Percentiles rank a stretch among this genome's conserved stretches.
These are phyloP conservation scores for Drosophila mercatorum DNA, from an alignment of 2,888 invertebrate genomes.

Conservation along the genomic window DNA sequence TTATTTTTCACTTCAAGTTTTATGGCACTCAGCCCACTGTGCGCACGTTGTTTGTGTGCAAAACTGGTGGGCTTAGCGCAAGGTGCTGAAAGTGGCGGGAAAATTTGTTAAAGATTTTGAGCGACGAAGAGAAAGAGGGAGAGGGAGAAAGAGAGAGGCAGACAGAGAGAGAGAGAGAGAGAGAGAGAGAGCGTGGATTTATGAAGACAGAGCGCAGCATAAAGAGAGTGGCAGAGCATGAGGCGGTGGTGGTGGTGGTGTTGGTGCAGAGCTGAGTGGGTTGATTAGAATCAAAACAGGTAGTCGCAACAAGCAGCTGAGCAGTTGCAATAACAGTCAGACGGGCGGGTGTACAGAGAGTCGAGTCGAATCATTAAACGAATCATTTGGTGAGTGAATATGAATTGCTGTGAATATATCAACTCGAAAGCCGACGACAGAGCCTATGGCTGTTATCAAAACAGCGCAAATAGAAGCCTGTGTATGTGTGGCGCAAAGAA, in stretches of 20 bases:
- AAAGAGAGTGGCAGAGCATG: constrained; percentile 6
- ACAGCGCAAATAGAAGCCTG: not conserved
- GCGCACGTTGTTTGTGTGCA: constrained; percentile 74
- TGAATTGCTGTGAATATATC: constrained; percentile 24
- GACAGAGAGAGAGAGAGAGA: constrained; percentile 2
- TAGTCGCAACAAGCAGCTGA: constrained; percentile 51
- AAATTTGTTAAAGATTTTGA: constrained; percentile 66
- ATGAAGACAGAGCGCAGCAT: constrained; percentile 15
- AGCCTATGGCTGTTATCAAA: constrained; percentile 38
- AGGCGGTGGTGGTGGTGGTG: constrained; percentile 8
- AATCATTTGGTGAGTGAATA: constrained; percentile 34
- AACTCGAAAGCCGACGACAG: constrained; percentile 10
- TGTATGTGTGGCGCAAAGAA: constrained; percentile 5
- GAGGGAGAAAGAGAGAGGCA: constrained; percentile 3
- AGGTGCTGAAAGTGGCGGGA: constrained; percentile 78
- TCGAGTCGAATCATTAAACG: constrained; percentile 27
- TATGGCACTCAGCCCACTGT: constrained; percentile 46
- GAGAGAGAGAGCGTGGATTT: constrained; percentile 5
- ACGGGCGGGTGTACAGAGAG: not conserved
- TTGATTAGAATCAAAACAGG: constrained; percentile 76
- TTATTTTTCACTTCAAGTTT: not conserved
- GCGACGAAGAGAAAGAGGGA: constrained; percentile 14
- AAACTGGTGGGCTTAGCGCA: constrained; percentile 63
- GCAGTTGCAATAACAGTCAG: constrained; percentile 43
- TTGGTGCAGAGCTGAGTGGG: constrained; percentile 51